phyloP scores from a whole-genome alignment of 2,797 vertebrate species.

The Paramormyrops hopkinsi region DNA sequence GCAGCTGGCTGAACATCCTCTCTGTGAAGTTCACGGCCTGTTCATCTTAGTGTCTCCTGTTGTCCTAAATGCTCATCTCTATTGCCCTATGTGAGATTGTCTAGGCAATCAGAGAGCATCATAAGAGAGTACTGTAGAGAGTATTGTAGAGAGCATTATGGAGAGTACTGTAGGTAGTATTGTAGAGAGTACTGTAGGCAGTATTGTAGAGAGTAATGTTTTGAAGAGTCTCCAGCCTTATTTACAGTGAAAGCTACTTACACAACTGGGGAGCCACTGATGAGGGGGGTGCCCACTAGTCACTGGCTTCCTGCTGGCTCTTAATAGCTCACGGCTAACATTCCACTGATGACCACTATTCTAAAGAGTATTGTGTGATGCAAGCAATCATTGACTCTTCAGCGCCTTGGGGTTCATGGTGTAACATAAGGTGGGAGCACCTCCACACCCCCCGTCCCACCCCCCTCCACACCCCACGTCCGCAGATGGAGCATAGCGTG shows the following conservation, averaged over 20 bases:
- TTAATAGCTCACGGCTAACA: not conserved
- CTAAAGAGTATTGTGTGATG: not conserved
- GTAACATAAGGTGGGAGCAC: not conserved
- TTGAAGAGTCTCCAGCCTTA: not conserved
- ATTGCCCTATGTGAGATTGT: not conserved
- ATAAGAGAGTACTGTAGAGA: not conserved
- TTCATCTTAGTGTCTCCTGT: not conserved
- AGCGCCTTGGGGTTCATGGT: not conserved
- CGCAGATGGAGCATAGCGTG: not conserved
- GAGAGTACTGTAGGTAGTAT: not conserved
- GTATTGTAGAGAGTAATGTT: not conserved
- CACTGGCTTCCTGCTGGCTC: not conserved
- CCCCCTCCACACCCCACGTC: not conserved
- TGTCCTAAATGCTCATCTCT: not conserved
- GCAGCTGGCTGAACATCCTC: not conserved
- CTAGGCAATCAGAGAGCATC: not conserved
- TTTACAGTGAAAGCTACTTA: not conserved
- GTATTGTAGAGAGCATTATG: not conserved
- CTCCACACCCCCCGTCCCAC: not conserved
- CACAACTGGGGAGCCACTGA: not conserved
- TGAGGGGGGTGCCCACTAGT: not conserved
- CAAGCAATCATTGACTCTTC: not conserved
- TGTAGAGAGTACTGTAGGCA: not conserved
- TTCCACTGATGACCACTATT: not conserved
- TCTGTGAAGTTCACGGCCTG: not conserved